Evolutionary conservation across 2,113 vertebrate genomes (phyloP), one percentile per base, ranked within the genome.

Genomic region (Eulacestoma nigropectus): DNA sequence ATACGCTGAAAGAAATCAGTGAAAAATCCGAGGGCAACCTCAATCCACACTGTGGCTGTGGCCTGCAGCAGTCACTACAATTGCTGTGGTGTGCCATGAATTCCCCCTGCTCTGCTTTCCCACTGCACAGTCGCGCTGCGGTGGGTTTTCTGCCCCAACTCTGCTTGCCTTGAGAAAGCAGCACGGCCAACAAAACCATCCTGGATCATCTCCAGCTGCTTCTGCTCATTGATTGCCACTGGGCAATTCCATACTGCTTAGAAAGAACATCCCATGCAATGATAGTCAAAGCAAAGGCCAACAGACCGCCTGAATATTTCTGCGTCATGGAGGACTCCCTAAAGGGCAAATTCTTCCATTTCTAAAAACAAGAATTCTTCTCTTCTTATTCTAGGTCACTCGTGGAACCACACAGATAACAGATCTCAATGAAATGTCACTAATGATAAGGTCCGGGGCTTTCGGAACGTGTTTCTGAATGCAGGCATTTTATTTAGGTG

Each of bases 321-420:
- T 91, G 63, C 1, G 15, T 82, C 65, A 73, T 1, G 33, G 57
- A 94, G 27, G 44, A 84, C 67, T 91, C 67, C 72, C 30, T 72
- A 86, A 95, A 96, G 92, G 79, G 83, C 68, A 93, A 92, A 21
- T 73, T 93, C 72, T 96, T 64, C 93, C 85, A 90, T 70, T 91
- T 93, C 90, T 93, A 87, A 96, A 81, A 96, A 80, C 67, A 77
- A 96, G 89, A 96, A 96, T 86, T 96, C 63, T 91, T 84, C 42
- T 94, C 14, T 70, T 83, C 91, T 83, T 94, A 88, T 94, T 96
- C 72, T 96, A 88, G 92, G 96, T 93, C 95, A 94, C 72, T 95
- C 55, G 73, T 56, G 53, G 93, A 95, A 96, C 88, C 56, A 22
- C 72, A 30, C 22, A 96, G 95, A 93, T 93, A 94, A 96, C 46